A percentile compares a stretch with the other conserved stretches of the same genome.
Evolutionary conservation across 2,113 vertebrate genomes (phyloP).

Genomic region (Crotalus helleri): DNA sequence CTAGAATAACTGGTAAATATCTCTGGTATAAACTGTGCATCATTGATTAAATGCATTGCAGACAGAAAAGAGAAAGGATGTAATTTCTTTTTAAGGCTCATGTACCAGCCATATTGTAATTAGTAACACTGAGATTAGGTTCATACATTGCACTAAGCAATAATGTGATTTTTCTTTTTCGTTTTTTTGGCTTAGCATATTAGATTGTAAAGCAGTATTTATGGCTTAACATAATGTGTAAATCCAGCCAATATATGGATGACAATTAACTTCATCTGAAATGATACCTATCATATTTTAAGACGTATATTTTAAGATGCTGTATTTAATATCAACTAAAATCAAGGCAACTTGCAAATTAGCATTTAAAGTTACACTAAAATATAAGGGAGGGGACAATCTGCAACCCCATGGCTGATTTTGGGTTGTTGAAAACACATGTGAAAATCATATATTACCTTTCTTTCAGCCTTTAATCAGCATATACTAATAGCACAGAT

Average conservation of each 20-base stretch:
- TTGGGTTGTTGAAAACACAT: background rate
- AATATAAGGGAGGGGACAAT: background rate
- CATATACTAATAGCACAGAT: background rate
- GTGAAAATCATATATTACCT: background rate
- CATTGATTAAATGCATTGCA: background rate
- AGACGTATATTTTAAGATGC: background rate
- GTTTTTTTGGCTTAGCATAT: background rate
- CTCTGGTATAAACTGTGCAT: background rate
- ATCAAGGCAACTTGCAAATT: conserved; percentile 1
- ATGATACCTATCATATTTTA: conserved; percentile 2
- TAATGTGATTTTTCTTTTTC: background rate
- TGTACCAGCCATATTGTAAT: conserved; percentile 9
- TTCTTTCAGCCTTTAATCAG: background rate
- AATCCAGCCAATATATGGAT: background rate
- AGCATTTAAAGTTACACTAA: background rate
- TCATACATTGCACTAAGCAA: background rate
- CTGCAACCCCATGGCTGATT: background rate
- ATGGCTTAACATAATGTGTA: background rate
- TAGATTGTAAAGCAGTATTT: background rate
- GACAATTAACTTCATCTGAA: background rate
- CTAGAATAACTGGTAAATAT: background rate
- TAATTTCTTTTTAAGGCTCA: conserved; percentile 21
- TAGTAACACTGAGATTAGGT: background rate
- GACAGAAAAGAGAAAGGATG: background rate
- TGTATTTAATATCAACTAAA: background rate